phyloP scores from a whole-genome alignment of 2,797 vertebrate genomes.

The Gymnothorax javanicus region DNA sequence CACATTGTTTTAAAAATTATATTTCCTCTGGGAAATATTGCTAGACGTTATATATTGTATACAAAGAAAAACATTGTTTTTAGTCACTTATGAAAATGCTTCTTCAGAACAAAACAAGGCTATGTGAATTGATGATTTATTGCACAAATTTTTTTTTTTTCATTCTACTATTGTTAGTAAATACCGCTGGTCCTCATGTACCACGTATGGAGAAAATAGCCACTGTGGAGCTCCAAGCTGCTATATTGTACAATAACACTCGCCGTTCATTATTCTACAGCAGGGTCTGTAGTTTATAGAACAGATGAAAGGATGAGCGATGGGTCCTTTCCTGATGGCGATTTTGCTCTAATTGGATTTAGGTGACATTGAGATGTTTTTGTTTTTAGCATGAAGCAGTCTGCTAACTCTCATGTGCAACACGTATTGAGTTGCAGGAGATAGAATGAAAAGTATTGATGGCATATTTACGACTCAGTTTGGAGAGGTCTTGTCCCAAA shows the following conservation, averaged over 20 bases:
- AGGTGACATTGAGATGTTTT: background rate
- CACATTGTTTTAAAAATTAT: too few relatives aligned
- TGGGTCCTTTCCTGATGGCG: background rate
- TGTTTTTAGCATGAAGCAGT: background rate
- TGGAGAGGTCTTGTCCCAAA: background rate
- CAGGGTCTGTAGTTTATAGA: background rate
- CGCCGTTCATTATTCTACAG: background rate
- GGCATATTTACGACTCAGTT: background rate
- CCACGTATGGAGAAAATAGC: background rate
- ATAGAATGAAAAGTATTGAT: background rate
- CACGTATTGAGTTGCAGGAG: slow-evolving; percentile 3
- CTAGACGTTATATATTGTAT: background rate
- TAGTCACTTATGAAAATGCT: background rate
- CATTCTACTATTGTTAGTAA: background rate
- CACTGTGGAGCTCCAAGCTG: background rate
- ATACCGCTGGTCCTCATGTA: background rate
- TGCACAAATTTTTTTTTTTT: background rate
- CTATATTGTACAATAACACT: background rate
- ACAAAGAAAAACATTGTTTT: background rate
- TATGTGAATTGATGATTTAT: background rate
- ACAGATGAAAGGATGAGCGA: background rate
- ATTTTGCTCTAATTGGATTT: background rate
- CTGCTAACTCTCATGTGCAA: background rate
- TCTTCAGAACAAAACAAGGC: background rate
- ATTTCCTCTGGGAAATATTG: too few relatives aligned